Evolutionary conservation across 1,140 invertebrate genomes (phyloP).

Genomic region (Armadillidium nasatum): DNA sequence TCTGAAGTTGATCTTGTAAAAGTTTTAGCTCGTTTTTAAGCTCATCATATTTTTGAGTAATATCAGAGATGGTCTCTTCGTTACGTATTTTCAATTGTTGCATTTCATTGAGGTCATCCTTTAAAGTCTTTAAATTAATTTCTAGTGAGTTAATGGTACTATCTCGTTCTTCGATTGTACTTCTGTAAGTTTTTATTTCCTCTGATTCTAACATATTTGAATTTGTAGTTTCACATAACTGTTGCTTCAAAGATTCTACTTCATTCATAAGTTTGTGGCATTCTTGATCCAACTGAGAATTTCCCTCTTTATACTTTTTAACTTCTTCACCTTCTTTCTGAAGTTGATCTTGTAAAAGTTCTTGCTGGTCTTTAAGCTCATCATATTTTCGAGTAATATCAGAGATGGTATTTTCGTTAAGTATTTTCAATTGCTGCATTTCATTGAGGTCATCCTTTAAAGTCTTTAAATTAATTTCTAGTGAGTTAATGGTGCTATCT

Average conservation of each 20-base stretch:
- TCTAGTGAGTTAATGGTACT: neutral
- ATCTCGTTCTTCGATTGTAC: neutral
- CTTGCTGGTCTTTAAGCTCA: neutral
- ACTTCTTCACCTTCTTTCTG: too few species aligned
- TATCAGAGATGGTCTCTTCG: neutral
- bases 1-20: too few species aligned
- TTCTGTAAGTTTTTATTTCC: neutral
- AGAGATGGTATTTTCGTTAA: neutral
- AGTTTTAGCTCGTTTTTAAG: neutral
- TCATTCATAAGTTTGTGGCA: too few species aligned
- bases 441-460: neutral
- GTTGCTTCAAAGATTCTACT: too few species aligned
- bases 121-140: neutral
- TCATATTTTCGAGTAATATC: neutral
- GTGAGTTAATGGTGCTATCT: neutral
- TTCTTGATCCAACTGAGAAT: too few species aligned
- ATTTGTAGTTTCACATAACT: too few species aligned
- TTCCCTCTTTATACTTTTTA: neutral
- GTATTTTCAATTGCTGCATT: neutral
- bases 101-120: neutral
- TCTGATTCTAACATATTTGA: too few species aligned
- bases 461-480: neutral
- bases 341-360: too few species aligned
- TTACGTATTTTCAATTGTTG: neutral
- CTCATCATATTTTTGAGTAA: neutral